Base-by-base conservation (phyloP, 1,140 invertebrate species). In the Drosophila quadrilineata region DNA sequence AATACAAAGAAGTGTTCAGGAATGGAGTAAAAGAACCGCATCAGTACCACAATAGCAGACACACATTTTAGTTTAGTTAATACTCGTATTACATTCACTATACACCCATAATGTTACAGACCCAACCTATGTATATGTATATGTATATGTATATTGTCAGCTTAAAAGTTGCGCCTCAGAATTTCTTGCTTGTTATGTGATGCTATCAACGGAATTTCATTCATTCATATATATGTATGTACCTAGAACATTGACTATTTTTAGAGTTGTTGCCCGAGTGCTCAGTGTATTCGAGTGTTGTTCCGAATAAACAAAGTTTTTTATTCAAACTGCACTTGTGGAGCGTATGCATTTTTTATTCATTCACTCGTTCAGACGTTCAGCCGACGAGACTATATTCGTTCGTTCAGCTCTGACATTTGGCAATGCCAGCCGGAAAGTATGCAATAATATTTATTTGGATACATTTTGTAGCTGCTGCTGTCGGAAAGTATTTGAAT, bases 251-350 rank as follows among this genome's bases (percentile, higher is more conserved):
- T 72, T 58, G 49, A 73, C 40, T 63, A 46, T 66, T 66, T 71
- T 71, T 66, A 66, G 41, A 59, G 12, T 58, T 66, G 29, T 59
- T 28, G 40, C 40, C 12, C 36, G 24, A 16, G 58, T 53, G 58
- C 60, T 71, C 33, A 36, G 26, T 43, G 40, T 22, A 43, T 43
- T 43, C 8, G 66, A 59, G 60, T 63, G 71, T 58, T 41, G 41
- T 40, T 64, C 54, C 64, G 73, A 82, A 82, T 84, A 82, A 82
- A 84, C 24, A 50, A 70, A 49, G 58, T 73, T 48, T 40, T 75
- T 73, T 62, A 72, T 64, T 60, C 52, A 56, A 59, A 49, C 9
- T 40, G 35, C 43, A 50, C 10, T 36, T 16, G 48, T 28, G 38
- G 16, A 14, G 3, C 3, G 14, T 10, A 19, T 29, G 19, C 9